Conservation (phyloP, 2,113 vertebrate species). For the Laticauda laticaudata region DNA sequence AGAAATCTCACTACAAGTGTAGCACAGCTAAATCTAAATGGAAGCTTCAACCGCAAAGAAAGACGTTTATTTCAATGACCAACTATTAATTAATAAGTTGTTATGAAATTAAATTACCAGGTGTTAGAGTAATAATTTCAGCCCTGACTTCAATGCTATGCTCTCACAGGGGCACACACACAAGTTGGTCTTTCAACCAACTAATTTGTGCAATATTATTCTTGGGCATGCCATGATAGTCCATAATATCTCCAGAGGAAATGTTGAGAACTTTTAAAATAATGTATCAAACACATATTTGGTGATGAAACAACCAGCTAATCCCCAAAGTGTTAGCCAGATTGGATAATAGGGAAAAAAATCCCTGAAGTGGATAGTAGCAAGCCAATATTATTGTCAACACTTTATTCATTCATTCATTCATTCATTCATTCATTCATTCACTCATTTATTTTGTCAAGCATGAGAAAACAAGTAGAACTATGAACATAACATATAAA, state of each 20-base stretch:
- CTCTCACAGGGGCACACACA: neutral
- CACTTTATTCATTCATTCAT: neutral
- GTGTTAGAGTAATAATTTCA: neutral
- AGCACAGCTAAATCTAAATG: neutral
- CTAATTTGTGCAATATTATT: neutral
- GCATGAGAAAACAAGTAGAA: too few species aligned
- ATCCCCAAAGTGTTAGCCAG: neutral
- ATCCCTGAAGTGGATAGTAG: neutral
- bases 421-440: too few species aligned
- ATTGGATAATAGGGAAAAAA: neutral
- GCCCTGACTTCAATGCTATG: neutral
- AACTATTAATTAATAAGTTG: neutral
- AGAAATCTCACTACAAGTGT: neutral
- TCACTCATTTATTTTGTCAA: too few species aligned
- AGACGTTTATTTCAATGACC: neutral
- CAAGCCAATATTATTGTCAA: neutral
- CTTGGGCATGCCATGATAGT: neutral
- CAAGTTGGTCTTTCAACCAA: neutral
- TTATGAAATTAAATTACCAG: neutral
- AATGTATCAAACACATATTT: neutral
- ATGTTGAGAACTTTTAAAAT: neutral
- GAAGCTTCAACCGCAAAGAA: neutral
- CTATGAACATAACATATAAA: too few species aligned
- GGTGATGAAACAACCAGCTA: neutral
- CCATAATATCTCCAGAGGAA: neutral